phyloP scores from a whole-genome alignment of 2,113 vertebrate genomes.

The Canis aureus region DNA sequence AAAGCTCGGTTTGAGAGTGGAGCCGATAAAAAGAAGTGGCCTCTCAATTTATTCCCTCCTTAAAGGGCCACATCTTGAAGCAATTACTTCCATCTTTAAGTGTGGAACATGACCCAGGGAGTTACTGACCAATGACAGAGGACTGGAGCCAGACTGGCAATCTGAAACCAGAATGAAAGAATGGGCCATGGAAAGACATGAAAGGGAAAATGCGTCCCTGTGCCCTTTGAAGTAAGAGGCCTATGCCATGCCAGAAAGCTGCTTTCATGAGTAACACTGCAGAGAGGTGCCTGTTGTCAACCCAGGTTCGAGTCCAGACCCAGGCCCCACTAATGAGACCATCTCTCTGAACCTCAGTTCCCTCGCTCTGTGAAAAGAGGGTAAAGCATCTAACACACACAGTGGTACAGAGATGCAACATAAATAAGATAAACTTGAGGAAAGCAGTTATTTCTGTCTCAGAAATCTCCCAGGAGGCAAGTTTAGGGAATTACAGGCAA shows the following conservation, averaged over 20 bases:
- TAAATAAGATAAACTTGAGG: background rate
- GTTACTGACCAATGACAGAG: conserved; percentile 86
- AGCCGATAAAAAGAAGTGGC: conserved; percentile 84
- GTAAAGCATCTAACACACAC: background rate
- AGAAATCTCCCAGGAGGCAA: background rate
- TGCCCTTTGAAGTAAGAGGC: conserved; percentile 81
- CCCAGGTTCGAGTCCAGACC: background rate
- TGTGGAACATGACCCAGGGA: conserved; percentile 86
- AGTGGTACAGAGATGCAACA: background rate
- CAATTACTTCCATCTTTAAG: conserved; percentile 87
- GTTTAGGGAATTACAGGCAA: background rate
- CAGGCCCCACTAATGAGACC: background rate
- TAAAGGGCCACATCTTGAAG: conserved; percentile 87
- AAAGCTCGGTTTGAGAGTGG: conserved; percentile 69
- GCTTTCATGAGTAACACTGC: conserved; percentile 20
- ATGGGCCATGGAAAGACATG: conserved; percentile 80
- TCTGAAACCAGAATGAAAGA: conserved; percentile 84
- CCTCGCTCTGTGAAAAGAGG: background rate
- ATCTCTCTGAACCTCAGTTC: background rate
- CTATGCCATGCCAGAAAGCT: conserved; percentile 57
- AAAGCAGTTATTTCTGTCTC: background rate
- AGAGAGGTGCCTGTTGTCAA: background rate
- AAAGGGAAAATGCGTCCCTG: conserved; percentile 83
- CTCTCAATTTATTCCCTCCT: conserved; percentile 80
- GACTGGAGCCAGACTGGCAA: conserved; percentile 82